Base-by-base conservation (phyloP, 2,797 vertebrate genomes). In the Petrocephalus schoutedeni region DNA sequence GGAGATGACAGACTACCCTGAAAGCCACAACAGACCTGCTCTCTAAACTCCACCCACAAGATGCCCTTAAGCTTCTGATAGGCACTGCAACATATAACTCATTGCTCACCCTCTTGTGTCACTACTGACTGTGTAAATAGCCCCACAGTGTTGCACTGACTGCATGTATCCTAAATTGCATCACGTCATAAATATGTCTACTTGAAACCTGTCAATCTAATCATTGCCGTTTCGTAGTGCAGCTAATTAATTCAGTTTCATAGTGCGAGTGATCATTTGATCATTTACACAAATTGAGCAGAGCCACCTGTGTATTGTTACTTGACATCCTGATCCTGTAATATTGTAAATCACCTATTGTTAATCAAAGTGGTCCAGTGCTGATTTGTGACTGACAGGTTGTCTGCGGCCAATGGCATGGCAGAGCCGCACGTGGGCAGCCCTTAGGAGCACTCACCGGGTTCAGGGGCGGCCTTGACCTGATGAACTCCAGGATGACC, bases 401-500 rank as follows among this genome's bases (percentile, higher is more conserved):
- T 56, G 83, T 10, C 53, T 7, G 16, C 1, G 21, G 54, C 51
- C 51, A 32, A 57, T 85, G 83, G 9, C 0, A 21, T 57, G 23
- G 19, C 7, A 3, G 41, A 82, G 41, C n/a, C 2, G 1, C 77
- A 82, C 2, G 36, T 53, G 45, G 77, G 77, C 2, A 45, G 77
- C 45, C 6, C 41, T 41, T 82, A 9, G 77, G 36, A 4, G 19
- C 59, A 92, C 94, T 95, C 95, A 99, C 98, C 21, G 98, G 98
- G 93, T 99, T 99, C 91, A 99, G 95, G 0, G 98, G 98, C 8
- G 98, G 98, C 90, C 98, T 96, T 16, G 98, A 99, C 90, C 98
- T 94, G 93, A 99, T 99, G 93, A 99, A 99, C 90, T 99, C 98
- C 92, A 99, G 94, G 93, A 99, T 99, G 94, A 97, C 97, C 94